These are phyloP conservation scores for Cabera pusaria DNA, from an alignment of 2,888 invertebrate genomes.

Conservation along the genomic window DNA sequence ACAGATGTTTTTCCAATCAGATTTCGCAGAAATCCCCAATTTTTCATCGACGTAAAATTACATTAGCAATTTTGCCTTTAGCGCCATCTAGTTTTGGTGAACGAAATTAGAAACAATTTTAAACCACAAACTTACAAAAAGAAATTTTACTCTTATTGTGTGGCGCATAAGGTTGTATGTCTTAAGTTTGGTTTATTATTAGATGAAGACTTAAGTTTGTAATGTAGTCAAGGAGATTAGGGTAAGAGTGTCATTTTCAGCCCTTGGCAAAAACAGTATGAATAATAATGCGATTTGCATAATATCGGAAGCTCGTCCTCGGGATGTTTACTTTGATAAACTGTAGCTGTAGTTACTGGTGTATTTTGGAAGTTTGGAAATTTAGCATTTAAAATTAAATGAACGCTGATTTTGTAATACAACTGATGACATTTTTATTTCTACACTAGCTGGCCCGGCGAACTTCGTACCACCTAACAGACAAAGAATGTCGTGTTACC, in stretches of 20 bases:
- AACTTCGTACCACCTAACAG: no score
- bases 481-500: no score
- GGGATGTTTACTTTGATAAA: constrained; percentile 75
- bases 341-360: constrained; percentile 47
- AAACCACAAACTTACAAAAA: constrained; percentile 4
- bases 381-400: no score
- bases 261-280: constrained; percentile 81
- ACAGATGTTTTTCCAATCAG: constrained; percentile 78
- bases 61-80: constrained; percentile 74
- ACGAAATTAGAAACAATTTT: constrained; percentile 46
- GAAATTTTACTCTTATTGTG: constrained; percentile 9
- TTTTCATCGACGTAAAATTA: constrained; percentile 78
- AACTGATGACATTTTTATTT: no score
- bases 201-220: constrained; percentile 12
- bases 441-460: no score
- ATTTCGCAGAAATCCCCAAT: constrained; percentile 66
- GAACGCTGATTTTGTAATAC: no score
- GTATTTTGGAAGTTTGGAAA: constrained; percentile 38
- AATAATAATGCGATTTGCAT: constrained; percentile 81
- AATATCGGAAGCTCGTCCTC: constrained; percentile 68
- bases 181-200: constrained; percentile 5
- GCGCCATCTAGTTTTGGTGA: constrained; percentile 73
- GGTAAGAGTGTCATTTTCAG: constrained; percentile 58
- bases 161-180: constrained; percentile 37
- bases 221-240: constrained; percentile 62